Base-by-base conservation (phyloP, 1,140 invertebrate species). In the Scaptomyza hsui region DNA sequence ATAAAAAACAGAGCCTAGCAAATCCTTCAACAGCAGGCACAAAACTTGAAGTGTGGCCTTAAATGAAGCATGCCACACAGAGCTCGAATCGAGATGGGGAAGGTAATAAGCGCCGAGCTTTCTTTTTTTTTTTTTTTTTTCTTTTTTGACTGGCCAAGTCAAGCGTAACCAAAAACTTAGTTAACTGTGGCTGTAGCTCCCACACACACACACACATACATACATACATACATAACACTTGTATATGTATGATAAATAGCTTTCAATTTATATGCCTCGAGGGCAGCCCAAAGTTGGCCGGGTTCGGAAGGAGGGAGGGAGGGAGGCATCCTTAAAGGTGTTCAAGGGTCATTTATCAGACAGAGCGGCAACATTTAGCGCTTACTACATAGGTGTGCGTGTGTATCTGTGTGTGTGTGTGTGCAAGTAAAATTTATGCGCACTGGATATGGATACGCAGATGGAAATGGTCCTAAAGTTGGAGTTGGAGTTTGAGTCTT, bases 261-360 rank as follows among this genome's bases (percentile, higher is more conserved):
- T 86, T 86, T 86, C 82, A 86, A 86, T 86, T 86, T 86, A 86
- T 88, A 86, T 86, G 82, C 82, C 82, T 82, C 49, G 71, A 72
- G 75, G 78, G 78, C 83, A 75, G 78, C 75, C 61, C 81, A 76
- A 79, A 80, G 64, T 69, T 62, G 26, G 7, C 9, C 44, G 55
- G 42, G 56, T 35, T 47, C 42, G 32, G 32, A 21, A 15, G n/a
- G 21, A 9, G 26, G 52, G 13, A 13, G 10, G 32, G 13, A 9
- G 60, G 44, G 73, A 71, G 26, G 26, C 9, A 29, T 6, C 64
- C 81, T 86, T 86, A 78, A 88, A 86, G 82, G 82, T 86, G 82
- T 88, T 88, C 82, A 88, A 86, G 82, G 82, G 82, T 88, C 78
- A 86, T 86, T 86, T 86, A 86, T 86, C 82, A 86, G 82, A 81